Conservation (phyloP, 2,797 vertebrate genomes). For the Picus viridis region DNA sequence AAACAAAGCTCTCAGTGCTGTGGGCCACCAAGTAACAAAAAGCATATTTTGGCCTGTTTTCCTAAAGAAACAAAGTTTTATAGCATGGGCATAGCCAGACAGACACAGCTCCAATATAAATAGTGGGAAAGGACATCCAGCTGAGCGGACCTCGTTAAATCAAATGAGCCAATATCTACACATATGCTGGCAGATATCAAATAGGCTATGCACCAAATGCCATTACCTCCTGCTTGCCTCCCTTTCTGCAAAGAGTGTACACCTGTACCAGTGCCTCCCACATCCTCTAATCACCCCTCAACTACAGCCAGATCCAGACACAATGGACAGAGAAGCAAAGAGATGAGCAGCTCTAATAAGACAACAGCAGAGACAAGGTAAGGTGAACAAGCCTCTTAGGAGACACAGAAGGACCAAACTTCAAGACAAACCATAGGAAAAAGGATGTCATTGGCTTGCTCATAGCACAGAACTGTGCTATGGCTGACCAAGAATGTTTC, state of each 20-base stretch:
- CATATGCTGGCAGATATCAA: background rate
- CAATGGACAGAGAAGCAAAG: background rate
- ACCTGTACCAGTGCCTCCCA: background rate
- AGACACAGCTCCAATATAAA: background rate
- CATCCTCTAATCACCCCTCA: background rate
- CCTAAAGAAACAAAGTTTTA: background rate
- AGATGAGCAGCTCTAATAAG: background rate
- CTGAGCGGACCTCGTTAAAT: background rate
- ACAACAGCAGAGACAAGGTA: background rate
- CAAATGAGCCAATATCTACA: accelerated
- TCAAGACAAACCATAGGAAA: background rate
- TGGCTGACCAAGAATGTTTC: background rate
- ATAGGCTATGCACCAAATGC: background rate
- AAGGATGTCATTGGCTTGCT: background rate
- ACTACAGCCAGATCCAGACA: background rate
- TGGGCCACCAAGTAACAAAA: background rate
- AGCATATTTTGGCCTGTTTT: background rate
- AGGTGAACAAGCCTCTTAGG: background rate
- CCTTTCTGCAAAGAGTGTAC: background rate
- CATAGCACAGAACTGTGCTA: background rate
- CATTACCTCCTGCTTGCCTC: background rate
- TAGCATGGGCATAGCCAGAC: background rate
- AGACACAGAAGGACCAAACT: background rate
- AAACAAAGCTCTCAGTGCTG: background rate
- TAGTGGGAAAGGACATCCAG: background rate